Evolutionary conservation across 2,888 invertebrate genomes (phyloP), one percentile per base, ranked within the genome.

Genomic region (Thalpophila matura): DNA sequence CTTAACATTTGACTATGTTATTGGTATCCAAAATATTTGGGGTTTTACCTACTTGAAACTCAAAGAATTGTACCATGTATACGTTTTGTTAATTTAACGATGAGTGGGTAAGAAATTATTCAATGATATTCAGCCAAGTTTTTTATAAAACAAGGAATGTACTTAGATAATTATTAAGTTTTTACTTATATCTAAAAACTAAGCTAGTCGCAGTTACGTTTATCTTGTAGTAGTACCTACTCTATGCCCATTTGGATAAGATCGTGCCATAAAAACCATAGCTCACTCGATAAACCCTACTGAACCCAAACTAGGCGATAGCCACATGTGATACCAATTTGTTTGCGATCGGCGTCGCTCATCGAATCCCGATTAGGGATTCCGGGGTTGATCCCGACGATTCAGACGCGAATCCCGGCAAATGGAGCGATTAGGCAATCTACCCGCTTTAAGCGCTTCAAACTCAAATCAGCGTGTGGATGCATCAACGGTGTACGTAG

Each of bases 371-470:
- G 87, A 90, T 90, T 86, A 88, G 85, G 86, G 86, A 87, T 89
- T 86, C 85, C 73, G 80, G 80, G 82, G 76, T 78, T 88, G 85
- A 87, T 85, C 85, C 85, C 82, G 79, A 79, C 77, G 86, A 89
- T 89, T 86, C 87, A 67, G 66, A 77, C 78, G 84, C 74, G 81
- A 81, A 86, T 86, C 88, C 86, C 85, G 85, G 86, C 80, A 89
- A 90, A 90, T 89, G 89, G 89, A 84, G 80, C 87, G 90, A 90
- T 91, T 91, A 91, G 87, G 85, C 86, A 83, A 87, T 88, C 82
- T 84, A 87, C 85, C 86, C 87, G 71, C 72, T 85, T 85, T 82
- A 81, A 85, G 80, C 81, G 83, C 74, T 82, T 86, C 82, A 85
- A 88, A 86, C 85, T 86, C 82, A 81, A 82, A 82, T 86, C 84